Conservation (phyloP, 2,888 invertebrate genomes). For the Idaea straminata region DNA sequence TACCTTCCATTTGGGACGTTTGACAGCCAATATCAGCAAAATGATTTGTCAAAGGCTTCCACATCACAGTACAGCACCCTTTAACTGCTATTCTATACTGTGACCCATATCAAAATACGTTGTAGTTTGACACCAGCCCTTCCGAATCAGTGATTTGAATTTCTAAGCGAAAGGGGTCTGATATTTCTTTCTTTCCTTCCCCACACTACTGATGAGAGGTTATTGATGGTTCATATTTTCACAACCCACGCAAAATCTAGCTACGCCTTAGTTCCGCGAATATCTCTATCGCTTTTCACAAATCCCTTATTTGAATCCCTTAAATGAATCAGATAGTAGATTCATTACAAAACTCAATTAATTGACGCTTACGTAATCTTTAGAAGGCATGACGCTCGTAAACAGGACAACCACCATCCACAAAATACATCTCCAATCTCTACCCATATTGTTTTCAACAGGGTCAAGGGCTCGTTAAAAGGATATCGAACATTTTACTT, state of each 20-base stretch:
- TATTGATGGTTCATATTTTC: neutral
- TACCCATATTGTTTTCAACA: neutral
- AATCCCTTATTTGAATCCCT: neutral
- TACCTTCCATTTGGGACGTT: neutral
- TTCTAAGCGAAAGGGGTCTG: slow-evolving; percentile 11
- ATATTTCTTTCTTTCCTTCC: slow-evolving; percentile 13
- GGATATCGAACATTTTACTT: neutral
- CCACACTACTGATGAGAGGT: slow-evolving; percentile 5
- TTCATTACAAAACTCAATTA: neutral
- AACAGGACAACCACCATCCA: neutral
- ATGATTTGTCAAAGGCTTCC: neutral
- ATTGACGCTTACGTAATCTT: neutral
- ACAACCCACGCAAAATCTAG: neutral
- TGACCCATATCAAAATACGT: slow-evolving; percentile 16
- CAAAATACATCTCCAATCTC: neutral
- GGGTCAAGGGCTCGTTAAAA: neutral
- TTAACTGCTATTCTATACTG: neutral
- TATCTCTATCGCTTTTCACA: neutral
- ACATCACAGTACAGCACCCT: neutral
- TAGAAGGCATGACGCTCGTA: neutral
- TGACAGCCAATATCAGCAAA: neutral
- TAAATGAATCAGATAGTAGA: neutral
- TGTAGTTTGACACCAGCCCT: slow-evolving; percentile 15
- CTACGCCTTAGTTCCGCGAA: neutral
- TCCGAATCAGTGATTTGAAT: slow-evolving; percentile 22